Base-by-base conservation (phyloP, 2,888 invertebrate genomes). In the Drosophila silvestris region DNA sequence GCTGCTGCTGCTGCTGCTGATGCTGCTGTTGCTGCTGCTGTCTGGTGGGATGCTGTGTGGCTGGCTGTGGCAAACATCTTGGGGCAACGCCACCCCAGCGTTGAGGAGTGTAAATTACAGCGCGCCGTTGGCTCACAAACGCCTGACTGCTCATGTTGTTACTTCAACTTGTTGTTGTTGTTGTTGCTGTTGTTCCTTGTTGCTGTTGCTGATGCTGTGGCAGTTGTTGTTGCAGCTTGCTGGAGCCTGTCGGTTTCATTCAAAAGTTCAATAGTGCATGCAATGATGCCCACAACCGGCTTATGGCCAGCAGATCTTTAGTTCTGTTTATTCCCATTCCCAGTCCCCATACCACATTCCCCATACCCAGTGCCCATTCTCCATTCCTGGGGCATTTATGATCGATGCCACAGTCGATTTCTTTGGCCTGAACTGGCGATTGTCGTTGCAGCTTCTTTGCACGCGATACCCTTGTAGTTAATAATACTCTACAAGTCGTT, bases 211-310 rank as follows among this genome's bases (percentile, higher is more conserved):
- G n/a, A n/a, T 32, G 37, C 37, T 60, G 57, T 14, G 37, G 37
- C 37, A 37, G 16, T 52, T 70, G 35, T 35, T 60, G 77, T 60
- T 68, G 78, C 69, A 51, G 70, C 30, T 63, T 63, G 69, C 67
- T 67, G 71, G 50, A 68, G 89, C 76, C 90, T 90, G 90, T 90
- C 90, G 90, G 85, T 90, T 90, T 90, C 87, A 89, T 87, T 90
- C 87, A 86, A 75, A 82, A 87, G 87, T 87, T 87, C 87, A 90
- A 87, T 89, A 87, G 87, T 90, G 90, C 90, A 87, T 90, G 89
- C 87, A 83, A 87, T 74, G 90, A 70, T 56, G 62, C 47, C 72
- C 60, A 76, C 60, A 76, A 47, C 61, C 47, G 71, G 60, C 68
- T 79, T 64, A 58, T 53, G 65, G 57, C 70, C 64, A 37, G 59